Conservation (phyloP, 2,113 vertebrate species). For the Pterophyllum scalare region DNA sequence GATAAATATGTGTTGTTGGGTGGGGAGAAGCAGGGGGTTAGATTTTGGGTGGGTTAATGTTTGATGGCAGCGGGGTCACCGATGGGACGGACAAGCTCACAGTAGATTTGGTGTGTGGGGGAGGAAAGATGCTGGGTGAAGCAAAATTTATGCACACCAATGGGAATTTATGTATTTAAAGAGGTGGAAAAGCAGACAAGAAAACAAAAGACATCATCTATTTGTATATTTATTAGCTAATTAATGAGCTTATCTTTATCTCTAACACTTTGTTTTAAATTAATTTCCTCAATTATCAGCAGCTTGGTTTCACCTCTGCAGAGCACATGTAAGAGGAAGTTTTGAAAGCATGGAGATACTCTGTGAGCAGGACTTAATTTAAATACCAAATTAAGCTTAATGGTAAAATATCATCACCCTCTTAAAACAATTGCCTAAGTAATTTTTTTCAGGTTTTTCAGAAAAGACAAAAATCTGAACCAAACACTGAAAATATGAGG, state of each 20-base stretch:
- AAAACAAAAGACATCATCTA: neutral
- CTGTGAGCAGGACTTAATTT: conserved; percentile 2
- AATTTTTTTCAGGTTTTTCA: too few relatives aligned
- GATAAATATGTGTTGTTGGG: conserved; percentile 68
- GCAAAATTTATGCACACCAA: conserved; percentile 40
- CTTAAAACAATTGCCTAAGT: too few relatives aligned
- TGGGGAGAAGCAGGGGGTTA: conserved; percentile 60
- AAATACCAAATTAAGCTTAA: neutral
- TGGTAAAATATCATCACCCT: neutral
- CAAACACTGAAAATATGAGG: too few relatives aligned
- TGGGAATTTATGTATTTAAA: conserved; percentile 5
- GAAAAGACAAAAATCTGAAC: too few relatives aligned
- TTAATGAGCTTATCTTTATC: neutral
- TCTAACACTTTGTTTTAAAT: neutral
- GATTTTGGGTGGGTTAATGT: conserved; percentile 79
- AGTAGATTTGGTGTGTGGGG: conserved; percentile 34
- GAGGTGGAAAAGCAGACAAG: neutral
- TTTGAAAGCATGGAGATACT: conserved; percentile 28
- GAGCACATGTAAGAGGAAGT: neutral
- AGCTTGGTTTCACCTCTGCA: neutral
- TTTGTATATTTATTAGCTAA: neutral
- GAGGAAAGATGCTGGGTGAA: conserved; percentile 32
- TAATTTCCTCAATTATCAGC: conserved; percentile 4
- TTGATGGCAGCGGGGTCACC: conserved; percentile 70
- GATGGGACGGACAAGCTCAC: conserved; percentile 46